Evolutionary conservation across 2,797 vertebrate genomes (phyloP).

Genomic region (Labeo calbasu): DNA sequence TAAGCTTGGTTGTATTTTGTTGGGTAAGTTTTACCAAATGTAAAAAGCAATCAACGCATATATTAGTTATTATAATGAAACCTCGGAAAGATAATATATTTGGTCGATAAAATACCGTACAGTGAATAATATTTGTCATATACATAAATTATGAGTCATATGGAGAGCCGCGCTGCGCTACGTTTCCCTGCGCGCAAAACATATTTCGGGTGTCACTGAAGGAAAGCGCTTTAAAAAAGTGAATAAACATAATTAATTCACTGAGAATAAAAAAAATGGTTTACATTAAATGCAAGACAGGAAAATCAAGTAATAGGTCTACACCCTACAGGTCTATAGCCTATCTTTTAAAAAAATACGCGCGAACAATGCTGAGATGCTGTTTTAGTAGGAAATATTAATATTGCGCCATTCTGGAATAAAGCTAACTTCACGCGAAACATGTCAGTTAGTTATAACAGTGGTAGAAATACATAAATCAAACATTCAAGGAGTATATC

Average conservation of each 20-base stretch:
- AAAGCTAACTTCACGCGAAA: neutral
- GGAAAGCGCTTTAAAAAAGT: neutral
- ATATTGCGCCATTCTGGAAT: neutral
- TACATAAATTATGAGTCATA: neutral
- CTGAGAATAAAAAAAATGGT: conserved; percentile 13
- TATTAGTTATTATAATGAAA: neutral
- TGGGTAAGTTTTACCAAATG: neutral
- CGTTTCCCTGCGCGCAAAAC: neutral
- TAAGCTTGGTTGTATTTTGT: neutral
- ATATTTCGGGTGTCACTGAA: neutral
- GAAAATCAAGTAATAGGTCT: neutral
- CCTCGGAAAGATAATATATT: neutral
- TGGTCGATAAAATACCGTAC: no score
- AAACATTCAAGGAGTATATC: neutral
- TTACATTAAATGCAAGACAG: neutral
- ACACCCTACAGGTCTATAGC: no score
- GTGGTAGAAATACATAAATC: neutral
- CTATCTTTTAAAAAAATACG: neutral
- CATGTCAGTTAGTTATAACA: neutral
- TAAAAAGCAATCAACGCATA: neutral
- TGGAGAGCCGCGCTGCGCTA: conserved; percentile 10
- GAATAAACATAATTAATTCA: no score
- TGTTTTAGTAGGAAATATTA: neutral
- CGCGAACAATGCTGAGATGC: neutral
- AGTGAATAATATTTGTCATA: neutral